phyloP scores from a whole-genome alignment of 2,113 vertebrate species.

The Mobula birostris region DNA sequence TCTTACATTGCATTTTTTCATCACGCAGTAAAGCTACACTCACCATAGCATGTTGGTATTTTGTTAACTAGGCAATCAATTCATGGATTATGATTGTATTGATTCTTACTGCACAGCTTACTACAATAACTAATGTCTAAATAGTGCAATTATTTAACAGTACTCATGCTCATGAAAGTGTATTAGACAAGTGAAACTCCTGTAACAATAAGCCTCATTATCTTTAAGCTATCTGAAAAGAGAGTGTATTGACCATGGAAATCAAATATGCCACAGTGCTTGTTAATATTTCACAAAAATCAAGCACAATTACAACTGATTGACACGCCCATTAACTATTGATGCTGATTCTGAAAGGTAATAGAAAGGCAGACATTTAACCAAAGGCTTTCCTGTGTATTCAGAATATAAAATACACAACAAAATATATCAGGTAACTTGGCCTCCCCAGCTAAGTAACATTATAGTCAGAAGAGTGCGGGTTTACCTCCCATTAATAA shows the following conservation, averaged over 20 bases:
- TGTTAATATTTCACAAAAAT: slow-evolving; percentile 53
- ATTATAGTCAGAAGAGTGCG: neutral
- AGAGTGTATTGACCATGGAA: slow-evolving; percentile 42
- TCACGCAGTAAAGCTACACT: slow-evolving; percentile 14
- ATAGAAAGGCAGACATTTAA: slow-evolving; percentile 46
- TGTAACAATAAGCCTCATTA: neutral
- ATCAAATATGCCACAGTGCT: slow-evolving; percentile 42
- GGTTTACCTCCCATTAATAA: slow-evolving; percentile 42
- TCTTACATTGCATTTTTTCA: neutral
- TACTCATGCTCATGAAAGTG: slow-evolving; percentile 31
- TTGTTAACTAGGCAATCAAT: slow-evolving; percentile 25
- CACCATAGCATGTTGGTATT: slow-evolving; percentile 26
- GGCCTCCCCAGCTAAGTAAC: slow-evolving; percentile 48
- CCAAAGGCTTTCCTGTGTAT: slow-evolving; percentile 48
- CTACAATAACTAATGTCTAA: slow-evolving; percentile 37
- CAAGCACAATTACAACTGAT: slow-evolving; percentile 54
- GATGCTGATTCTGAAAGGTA: slow-evolving; percentile 52
- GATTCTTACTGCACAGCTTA: slow-evolving; percentile 28
- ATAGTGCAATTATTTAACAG: slow-evolving; percentile 35
- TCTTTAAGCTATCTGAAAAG: slow-evolving; percentile 37
- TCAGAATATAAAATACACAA: slow-evolving; percentile 41
- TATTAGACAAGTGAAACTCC: slow-evolving; percentile 29
- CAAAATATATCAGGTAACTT: slow-evolving; percentile 46
- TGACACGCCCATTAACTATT: slow-evolving; percentile 56
- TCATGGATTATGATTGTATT: slow-evolving; percentile 26